Evolutionary conservation across 1,140 invertebrate genomes (phyloP).

Genomic region (Aphelinus atriplicis): DNA sequence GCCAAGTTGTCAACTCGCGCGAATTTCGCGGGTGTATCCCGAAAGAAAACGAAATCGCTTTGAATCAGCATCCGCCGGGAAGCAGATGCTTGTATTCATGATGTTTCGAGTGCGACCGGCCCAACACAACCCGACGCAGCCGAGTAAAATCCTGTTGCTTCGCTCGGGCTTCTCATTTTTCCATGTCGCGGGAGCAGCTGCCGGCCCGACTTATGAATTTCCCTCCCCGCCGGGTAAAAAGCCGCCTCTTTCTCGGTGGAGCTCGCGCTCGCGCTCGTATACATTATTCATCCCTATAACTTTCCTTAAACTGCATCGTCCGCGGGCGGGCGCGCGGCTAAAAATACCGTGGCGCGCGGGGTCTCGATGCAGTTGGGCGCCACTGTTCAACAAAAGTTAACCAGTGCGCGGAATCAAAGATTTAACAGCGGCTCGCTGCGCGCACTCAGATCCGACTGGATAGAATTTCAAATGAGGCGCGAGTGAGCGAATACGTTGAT

Average conservation of each 20-base stretch:
- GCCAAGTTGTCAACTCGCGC: no score
- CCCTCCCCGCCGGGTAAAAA: neutral
- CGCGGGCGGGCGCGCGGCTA: neutral
- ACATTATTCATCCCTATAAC: slow-evolving; percentile 23
- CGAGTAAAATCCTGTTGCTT: no score
- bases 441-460: neutral
- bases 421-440: neutral
- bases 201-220: slow-evolving; percentile 8
- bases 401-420: slow-evolving; percentile 16
- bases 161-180: no score
- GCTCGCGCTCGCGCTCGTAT: neutral
- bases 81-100: no score
- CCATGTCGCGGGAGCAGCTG: neutral
- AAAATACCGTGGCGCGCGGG: neutral
- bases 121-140: no score
- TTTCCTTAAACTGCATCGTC: slow-evolving; percentile 1
- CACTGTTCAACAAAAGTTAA: neutral
- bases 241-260: neutral
- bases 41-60: no score
- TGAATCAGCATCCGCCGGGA: no score
- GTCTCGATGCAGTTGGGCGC: neutral
- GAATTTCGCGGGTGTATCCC: no score
- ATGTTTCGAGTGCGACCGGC: no score
- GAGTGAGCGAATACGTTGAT: slow-evolving; percentile 14
- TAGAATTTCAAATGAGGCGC: slow-evolving; percentile 32